These are phyloP conservation scores for Phylloscopus whistleri DNA, from an alignment of 2,113 vertebrate genomes.

Conservation along the genomic window DNA sequence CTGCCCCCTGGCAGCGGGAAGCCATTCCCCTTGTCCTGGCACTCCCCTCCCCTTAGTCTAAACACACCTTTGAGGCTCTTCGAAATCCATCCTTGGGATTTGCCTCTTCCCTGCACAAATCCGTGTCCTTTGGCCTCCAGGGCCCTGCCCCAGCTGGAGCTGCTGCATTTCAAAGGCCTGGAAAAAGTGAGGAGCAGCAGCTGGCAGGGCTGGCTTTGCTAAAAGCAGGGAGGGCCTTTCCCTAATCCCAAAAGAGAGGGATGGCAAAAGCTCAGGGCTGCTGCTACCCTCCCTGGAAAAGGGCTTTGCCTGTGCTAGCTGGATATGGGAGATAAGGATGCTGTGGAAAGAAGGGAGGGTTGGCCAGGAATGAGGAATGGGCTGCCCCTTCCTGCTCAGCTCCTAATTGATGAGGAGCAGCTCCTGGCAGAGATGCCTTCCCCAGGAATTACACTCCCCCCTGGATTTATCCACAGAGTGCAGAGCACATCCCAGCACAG, in stretches of 20 bases:
- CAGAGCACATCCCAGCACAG: background rate
- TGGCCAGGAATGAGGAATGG: background rate
- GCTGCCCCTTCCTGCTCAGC: background rate
- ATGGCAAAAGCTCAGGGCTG: background rate
- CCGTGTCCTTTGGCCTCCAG: background rate
- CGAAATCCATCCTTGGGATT: background rate
- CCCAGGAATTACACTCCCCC: background rate
- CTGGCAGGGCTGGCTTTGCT: background rate
- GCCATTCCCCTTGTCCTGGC: background rate
- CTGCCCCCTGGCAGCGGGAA: background rate
- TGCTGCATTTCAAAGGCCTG: background rate
- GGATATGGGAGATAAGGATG: background rate
- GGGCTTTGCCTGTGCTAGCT: background rate
- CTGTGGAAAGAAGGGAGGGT: background rate
- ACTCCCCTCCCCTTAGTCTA: background rate
- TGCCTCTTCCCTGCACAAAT: background rate
- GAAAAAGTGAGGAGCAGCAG: background rate
- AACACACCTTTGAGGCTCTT: background rate
- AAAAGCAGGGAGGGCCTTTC: constrained; percentile 16
- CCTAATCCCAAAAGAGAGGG: background rate
- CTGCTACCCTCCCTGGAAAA: background rate
- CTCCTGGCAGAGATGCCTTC: background rate
- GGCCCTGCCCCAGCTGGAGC: background rate
- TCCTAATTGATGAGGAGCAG: background rate
- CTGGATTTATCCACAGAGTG: background rate